Evolutionary conservation across 2,113 vertebrate species (phyloP).

Genomic region (Hystrix brachyura): DNA sequence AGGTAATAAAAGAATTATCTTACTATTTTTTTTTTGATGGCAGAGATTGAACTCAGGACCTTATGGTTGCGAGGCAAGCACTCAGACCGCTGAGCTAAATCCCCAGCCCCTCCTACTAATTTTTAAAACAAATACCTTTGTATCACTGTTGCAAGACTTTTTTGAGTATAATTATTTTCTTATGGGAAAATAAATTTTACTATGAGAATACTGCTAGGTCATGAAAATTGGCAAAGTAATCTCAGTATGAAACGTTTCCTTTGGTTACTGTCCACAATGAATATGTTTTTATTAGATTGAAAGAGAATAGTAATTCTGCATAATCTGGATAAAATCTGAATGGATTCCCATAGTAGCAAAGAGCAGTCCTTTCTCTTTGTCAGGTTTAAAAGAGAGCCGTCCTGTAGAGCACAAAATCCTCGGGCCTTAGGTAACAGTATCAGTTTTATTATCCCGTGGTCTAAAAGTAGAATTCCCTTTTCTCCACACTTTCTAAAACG

Average conservation of each 20-base stretch:
- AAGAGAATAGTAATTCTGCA: not conserved
- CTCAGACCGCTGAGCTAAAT: too few relatives aligned
- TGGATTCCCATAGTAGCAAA: not conserved
- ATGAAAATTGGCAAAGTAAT: not conserved
- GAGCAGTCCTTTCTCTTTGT: not conserved
- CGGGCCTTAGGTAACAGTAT: not conserved
- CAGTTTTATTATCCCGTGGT: not conserved
- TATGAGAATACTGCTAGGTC: not conserved
- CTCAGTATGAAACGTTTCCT: not conserved
- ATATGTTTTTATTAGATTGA: not conserved
- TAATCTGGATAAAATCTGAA: not conserved
- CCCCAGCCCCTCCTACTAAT: not conserved
- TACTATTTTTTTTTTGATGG: not conserved
- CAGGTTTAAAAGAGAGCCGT: not conserved
- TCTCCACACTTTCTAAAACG: not conserved
- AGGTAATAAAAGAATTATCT: not conserved
- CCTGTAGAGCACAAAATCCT: not conserved
- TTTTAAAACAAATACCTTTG: slow-evolving; percentile 4
- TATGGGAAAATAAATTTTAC: not conserved
- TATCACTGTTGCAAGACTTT: not conserved
- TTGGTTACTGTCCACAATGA: not conserved
- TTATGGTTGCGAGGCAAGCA: too few relatives aligned
- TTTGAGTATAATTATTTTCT: not conserved
- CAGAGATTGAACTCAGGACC: too few relatives aligned
- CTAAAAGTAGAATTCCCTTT: not conserved